Percentiles rank a stretch among this genome's conserved stretches.
Conservation (phyloP, 1,140 invertebrate species). For the Rhizoglyphus robini region DNA sequence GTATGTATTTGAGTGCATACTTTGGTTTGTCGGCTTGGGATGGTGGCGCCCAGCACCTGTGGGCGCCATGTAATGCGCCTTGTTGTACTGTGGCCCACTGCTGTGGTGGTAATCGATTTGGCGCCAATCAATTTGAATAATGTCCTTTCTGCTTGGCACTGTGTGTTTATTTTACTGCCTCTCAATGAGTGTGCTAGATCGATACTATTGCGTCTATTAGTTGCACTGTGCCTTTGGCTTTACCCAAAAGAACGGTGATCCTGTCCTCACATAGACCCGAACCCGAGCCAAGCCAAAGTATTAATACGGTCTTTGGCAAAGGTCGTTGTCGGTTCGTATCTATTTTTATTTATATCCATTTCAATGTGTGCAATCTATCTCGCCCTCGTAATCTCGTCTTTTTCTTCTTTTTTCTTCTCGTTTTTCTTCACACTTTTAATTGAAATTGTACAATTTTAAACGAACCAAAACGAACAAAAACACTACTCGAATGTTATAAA, state of each 20-base stretch:
- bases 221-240: no score
- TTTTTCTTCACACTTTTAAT: background rate
- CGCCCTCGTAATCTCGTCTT: background rate
- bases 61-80: no score
- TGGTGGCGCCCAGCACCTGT: no score
- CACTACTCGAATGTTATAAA: no score
- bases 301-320: no score
- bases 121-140: conserved; percentile 15
- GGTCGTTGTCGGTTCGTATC: conserved; percentile 2
- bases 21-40: no score
- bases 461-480: conserved; percentile 12
- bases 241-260: no score
- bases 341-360: background rate
- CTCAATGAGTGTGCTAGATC: background rate
- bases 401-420: background rate
- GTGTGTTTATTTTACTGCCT: background rate
- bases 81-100: background rate
- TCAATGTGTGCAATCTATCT: background rate
- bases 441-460: conserved; percentile 10
- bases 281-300: no score
- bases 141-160: background rate
- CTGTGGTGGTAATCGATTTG: conserved; percentile 8
- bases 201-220: no score
- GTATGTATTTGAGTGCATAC: background rate
- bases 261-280: no score